Base-by-base conservation (phyloP, 2,888 invertebrate genomes). In the Bembecia ichneumoniformis region DNA sequence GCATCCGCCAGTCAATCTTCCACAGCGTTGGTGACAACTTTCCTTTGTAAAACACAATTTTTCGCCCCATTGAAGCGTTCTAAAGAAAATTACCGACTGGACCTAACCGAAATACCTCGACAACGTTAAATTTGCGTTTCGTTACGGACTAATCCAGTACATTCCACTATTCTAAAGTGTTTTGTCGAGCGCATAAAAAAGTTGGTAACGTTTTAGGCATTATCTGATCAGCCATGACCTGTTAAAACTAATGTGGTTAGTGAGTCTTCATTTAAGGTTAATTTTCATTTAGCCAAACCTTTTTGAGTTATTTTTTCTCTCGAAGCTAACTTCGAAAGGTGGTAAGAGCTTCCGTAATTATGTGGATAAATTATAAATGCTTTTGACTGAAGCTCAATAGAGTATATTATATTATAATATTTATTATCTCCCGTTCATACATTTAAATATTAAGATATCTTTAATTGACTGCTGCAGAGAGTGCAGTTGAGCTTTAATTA, bases 31-130 rank as follows among this genome's bases (percentile, higher is more conserved):
- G 62, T 58, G 66, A 64, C 66, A 51, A 53, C 55, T 28, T 67
- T 72, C 71, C 74, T 77, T 80, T 80, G 76, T 80, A 83, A 82
- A 77, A 79, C 72, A 69, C 77, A 81, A 79, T 82, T 83, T 77
- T 76, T 78, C 82, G 77, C 76, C 62, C 69, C 82, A 84, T 63
- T 72, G 76, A 74, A 83, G 77, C 82, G 78, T 69, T 76, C 66
- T 69, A 76, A 83, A 81, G 80, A 84, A 82, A 81, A 80, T 82
- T 79, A 77, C 72, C 76, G 71, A 67, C 64, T 67, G 67, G 58
- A 57, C 59, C 60, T 67, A 68, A 66, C 68, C 67, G 68, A 76
- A 79, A 76, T 75, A 77, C 70, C 60, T 71, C 64, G 56, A 59
- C 68, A 59, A 65, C 57, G 55, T 57, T 67, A 56, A 58, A 58